Conservation (phyloP, 2,888 invertebrate species). For the Stenurella melanura region DNA sequence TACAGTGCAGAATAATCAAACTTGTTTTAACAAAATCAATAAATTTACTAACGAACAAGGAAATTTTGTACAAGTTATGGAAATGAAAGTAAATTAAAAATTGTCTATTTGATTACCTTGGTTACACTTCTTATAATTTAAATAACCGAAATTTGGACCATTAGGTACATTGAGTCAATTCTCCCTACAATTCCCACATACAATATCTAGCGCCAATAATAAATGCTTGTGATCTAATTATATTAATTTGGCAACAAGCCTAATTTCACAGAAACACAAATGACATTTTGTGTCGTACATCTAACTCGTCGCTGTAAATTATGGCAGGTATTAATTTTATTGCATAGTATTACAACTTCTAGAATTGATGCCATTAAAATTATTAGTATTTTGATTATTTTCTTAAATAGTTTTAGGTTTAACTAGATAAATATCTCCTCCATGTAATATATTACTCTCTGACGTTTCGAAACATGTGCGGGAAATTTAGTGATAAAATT, state of each 20-base stretch:
- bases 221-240: not conserved
- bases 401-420: not conserved
- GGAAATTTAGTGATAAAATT: too few relatives aligned
- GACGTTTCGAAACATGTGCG: not conserved
- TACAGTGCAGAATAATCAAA: too few relatives aligned
- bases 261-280: not conserved
- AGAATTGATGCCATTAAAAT: not conserved
- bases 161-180: not conserved
- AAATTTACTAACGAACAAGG: too few relatives aligned
- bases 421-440: not conserved
- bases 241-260: slow-evolving; percentile 9
- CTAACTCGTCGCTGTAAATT: not conserved
- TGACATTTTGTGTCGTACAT: slow-evolving; percentile 14
- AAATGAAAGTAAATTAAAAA: too few relatives aligned
- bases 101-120: too few relatives aligned
- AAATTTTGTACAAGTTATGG: too few relatives aligned
- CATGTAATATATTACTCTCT: not conserved
- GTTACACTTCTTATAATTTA: too few relatives aligned
- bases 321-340: not conserved
- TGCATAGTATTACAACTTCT: not conserved
- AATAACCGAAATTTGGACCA: too few relatives aligned
- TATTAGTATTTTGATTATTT: not conserved
- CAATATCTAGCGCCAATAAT: not conserved
- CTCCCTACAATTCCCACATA: not conserved
- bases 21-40: too few relatives aligned